Conservation (phyloP, 2,888 invertebrate species). For the Cremastinae sp. region DNA sequence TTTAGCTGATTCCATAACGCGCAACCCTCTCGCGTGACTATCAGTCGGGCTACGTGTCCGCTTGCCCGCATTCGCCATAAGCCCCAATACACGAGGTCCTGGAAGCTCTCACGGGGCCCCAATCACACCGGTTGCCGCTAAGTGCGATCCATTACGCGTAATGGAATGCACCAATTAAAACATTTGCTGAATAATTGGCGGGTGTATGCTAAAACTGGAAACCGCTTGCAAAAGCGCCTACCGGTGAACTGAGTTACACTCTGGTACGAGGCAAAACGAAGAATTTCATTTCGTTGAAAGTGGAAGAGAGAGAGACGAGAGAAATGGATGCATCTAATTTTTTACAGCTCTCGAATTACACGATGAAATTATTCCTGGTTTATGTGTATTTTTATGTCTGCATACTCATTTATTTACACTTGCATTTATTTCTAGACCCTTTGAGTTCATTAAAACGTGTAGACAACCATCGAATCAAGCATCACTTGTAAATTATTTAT, state of each 20-base stretch:
- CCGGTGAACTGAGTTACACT: constrained; percentile 29
- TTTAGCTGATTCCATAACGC: constrained; percentile 10
- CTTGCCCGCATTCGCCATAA: constrained; percentile 17
- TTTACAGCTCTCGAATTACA: background rate
- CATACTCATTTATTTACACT: constrained; percentile 3
- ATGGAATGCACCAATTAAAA: constrained; percentile 80
- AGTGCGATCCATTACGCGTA: constrained; percentile 79
- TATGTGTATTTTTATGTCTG: constrained; percentile 3
- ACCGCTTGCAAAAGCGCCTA: constrained; percentile 61
- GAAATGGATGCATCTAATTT: background rate
- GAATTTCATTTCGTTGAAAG: background rate
- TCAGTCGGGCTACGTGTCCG: constrained; percentile 1
- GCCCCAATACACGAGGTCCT: constrained; percentile 55
- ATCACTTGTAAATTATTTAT: no score
- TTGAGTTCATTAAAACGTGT: no score
- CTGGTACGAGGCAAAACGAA: background rate
- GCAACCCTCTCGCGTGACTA: constrained; percentile 10
- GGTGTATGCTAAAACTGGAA: constrained; percentile 69
- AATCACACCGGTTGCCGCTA: constrained; percentile 78
- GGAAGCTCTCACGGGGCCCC: constrained; percentile 68
- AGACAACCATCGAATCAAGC: no score
- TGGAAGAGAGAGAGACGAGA: background rate
- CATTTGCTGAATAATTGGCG: constrained; percentile 79
- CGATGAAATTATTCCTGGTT: background rate
- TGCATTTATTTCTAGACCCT: no score